A percentile compares a stretch with the other conserved stretches of the same genome.
Conservation (phyloP, 2,797 vertebrate genomes). For the Danio choprae region DNA sequence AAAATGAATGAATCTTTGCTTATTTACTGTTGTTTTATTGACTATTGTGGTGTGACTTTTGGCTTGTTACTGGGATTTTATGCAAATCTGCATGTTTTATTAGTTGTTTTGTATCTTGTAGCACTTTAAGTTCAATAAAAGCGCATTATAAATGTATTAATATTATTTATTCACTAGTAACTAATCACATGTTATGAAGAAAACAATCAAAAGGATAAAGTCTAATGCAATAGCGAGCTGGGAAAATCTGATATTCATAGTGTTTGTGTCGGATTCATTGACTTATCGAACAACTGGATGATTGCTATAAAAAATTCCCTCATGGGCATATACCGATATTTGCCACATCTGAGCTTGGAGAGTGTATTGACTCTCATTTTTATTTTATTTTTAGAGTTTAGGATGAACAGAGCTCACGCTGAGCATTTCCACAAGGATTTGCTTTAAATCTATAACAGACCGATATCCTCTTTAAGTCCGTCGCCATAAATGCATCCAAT, state of each 20-base stretch:
- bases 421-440: slow-evolving; percentile 22
- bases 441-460: slow-evolving; percentile 24
- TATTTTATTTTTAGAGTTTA: slow-evolving; percentile 22
- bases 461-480: slow-evolving; percentile 27
- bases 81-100: no score
- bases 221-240: background rate
- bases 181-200: background rate
- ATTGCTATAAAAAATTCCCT: background rate
- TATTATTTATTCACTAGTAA: background rate
- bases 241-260: background rate
- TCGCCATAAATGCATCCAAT: slow-evolving; percentile 11
- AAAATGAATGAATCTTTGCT: no score
- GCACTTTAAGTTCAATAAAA: no score
- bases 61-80: no score
- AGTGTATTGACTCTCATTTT: background rate
- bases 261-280: background rate
- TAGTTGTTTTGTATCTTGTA: no score
- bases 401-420: slow-evolving; percentile 19
- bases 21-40: no score
- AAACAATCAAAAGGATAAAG: background rate
- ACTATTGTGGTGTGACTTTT: no score
- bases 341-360: background rate
- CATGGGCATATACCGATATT: slow-evolving; percentile 11
- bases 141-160: no score
- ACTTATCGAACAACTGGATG: slow-evolving; percentile 1